Conservation (phyloP, 2,888 invertebrate genomes). For the Volucella inflata region DNA sequence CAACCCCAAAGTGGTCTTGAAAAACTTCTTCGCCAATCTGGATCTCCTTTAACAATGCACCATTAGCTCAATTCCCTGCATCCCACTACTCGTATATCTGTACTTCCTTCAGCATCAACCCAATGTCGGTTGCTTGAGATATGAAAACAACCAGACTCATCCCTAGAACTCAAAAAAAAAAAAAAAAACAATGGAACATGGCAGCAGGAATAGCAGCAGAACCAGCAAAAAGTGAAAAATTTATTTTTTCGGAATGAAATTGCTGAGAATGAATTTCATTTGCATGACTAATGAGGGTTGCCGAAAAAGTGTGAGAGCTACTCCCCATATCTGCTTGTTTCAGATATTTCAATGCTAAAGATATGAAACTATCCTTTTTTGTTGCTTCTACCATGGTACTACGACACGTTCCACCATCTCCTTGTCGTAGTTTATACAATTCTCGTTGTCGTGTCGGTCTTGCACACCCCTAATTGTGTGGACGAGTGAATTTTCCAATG, state of each 20-base stretch:
- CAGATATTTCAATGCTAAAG: constrained; percentile 26
- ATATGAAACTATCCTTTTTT: constrained; percentile 7
- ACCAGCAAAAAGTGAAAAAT: constrained; percentile 1
- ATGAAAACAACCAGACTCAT: too few species aligned
- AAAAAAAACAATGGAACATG: background rate
- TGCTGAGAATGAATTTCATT: constrained; percentile 68
- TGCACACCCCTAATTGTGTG: constrained; percentile 58
- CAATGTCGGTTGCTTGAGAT: too few species aligned
- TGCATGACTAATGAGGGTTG: constrained; percentile 70
- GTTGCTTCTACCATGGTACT: constrained; percentile 28
- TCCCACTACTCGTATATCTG: too few species aligned
- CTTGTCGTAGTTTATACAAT: background rate
- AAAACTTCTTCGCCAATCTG: too few species aligned
- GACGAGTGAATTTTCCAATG: constrained; percentile 64
- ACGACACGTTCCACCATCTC: constrained; percentile 5
- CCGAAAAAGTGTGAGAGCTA: constrained; percentile 15
- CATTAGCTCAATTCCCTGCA: too few species aligned
- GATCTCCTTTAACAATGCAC: too few species aligned
- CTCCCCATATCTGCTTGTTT: constrained; percentile 1
- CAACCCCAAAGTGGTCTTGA: too few species aligned
- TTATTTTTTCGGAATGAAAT: constrained; percentile 51
- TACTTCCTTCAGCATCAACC: too few species aligned
- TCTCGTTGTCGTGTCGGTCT: constrained; percentile 37
- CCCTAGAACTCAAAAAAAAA: too few species aligned
- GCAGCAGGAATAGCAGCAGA: background rate